Evolutionary conservation across 1,140 invertebrate species (phyloP).

Genomic region (Subanguina moxae): DNA sequence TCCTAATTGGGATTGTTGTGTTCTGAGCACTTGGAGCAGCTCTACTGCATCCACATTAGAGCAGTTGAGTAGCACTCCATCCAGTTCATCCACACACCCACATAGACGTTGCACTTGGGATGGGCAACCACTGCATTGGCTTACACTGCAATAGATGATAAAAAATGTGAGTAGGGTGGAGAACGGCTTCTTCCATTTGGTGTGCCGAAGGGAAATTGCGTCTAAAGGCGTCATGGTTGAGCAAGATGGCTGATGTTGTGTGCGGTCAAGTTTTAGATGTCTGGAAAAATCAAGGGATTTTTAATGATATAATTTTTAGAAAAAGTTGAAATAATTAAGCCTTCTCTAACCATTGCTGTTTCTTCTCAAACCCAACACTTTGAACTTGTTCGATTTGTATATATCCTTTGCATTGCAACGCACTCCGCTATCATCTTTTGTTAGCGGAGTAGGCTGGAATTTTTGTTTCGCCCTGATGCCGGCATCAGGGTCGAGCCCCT

Average conservation of each 20-base stretch:
- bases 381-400: too few relatives aligned
- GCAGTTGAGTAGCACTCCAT: slow-evolving; percentile 41
- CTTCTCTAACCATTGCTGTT: too few relatives aligned
- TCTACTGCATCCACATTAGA: slow-evolving; percentile 4
- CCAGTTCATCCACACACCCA: slow-evolving; percentile 33
- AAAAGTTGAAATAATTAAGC: too few relatives aligned
- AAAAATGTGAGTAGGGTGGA: not conserved
- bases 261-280: too few relatives aligned
- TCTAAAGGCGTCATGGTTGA: not conserved
- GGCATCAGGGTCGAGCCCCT: too few relatives aligned
- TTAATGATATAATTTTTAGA: too few relatives aligned
- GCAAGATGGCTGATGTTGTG: not conserved
- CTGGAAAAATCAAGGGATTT: too few relatives aligned
- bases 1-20: slow-evolving; percentile 49
- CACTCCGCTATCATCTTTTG: too few relatives aligned
- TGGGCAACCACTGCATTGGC: slow-evolving; percentile 16
- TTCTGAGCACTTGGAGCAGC: slow-evolving; percentile 32
- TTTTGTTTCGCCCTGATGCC: too few relatives aligned
- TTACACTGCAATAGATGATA: not conserved
- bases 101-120: slow-evolving; percentile 28
- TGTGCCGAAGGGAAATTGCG: not conserved
- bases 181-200: not conserved
- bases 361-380: too few relatives aligned
- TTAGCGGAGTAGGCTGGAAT: too few relatives aligned
- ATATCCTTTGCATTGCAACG: too few relatives aligned